phyloP scores from a whole-genome alignment of 2,113 vertebrate genomes.

The Pachyramphus minor region DNA sequence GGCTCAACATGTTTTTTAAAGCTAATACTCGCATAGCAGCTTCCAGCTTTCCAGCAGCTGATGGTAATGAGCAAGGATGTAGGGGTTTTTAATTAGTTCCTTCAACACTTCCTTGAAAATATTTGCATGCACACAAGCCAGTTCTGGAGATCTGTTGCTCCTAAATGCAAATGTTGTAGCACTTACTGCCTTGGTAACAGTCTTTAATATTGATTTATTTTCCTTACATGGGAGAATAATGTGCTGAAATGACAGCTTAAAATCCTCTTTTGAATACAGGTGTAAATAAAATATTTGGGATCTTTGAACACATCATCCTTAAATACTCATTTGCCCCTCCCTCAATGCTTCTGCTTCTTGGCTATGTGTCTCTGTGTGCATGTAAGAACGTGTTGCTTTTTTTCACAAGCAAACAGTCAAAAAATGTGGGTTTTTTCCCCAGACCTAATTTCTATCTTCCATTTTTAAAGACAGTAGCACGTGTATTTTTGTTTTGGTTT shows the following conservation, averaged over 20 bases:
- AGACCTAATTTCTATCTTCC: neutral
- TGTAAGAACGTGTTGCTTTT: neutral
- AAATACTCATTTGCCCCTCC: neutral
- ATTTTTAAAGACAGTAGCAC: neutral
- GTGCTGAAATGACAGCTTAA: neutral
- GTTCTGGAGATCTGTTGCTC: neutral
- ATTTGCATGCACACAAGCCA: neutral
- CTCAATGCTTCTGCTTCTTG: neutral
- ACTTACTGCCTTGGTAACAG: neutral
- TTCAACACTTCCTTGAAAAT: neutral
- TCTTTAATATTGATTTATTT: neutral
- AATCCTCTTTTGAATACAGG: neutral
- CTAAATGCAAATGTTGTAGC: neutral
- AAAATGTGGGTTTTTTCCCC: neutral
- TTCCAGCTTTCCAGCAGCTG: neutral
- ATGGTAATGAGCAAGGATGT: slow-evolving; percentile 14
- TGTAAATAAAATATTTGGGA: neutral
- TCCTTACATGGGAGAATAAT: neutral
- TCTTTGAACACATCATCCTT: neutral
- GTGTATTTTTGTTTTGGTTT: neutral
- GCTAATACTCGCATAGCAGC: neutral
- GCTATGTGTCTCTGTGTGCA: neutral
- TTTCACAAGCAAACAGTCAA: neutral
- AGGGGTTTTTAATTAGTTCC: slow-evolving; percentile 23
- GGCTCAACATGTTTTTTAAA: neutral